phyloP scores from a whole-genome alignment of 2,888 invertebrate species.

The Ecdyonurus torrentis region DNA sequence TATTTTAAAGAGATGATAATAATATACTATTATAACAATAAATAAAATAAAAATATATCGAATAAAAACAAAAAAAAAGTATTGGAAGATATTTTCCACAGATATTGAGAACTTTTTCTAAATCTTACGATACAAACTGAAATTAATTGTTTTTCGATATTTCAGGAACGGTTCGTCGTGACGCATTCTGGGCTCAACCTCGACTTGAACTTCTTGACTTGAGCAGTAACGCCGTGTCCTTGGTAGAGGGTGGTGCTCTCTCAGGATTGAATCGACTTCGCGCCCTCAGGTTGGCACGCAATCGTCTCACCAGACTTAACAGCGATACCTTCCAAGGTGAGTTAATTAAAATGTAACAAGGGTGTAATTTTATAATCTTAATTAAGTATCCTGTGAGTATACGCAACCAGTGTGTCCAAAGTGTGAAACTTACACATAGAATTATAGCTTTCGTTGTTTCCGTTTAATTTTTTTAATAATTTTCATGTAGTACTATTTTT shows the following conservation, averaged over 20 bases:
- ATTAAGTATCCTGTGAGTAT: not conserved
- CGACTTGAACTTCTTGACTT: conserved; percentile 58
- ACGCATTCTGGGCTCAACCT: conserved; percentile 50
- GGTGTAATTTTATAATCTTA: not conserved
- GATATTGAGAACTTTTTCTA: no score
- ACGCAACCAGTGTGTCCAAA: not conserved
- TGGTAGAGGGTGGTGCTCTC: conserved; percentile 61
- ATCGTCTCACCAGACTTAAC: conserved; percentile 62
- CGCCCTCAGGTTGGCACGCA: conserved; percentile 55
- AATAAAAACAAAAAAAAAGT: no score
- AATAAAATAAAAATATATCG: no score
- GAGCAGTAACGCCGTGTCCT: conserved; percentile 57
- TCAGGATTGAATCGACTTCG: conserved; percentile 46
- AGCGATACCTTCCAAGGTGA: conserved; percentile 61
- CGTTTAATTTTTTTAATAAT: no score
- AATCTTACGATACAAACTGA: no score
- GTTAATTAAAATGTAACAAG: conserved; percentile 2
- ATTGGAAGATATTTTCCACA: no score
- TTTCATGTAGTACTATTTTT: no score
- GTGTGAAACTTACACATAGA: not conserved
- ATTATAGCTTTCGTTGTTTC: no score
- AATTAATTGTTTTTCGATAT: conserved; percentile 18
- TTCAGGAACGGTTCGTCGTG: conserved; percentile 47
- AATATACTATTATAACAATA: no score
- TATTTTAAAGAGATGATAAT: no score